Evolutionary conservation across 1,140 invertebrate species (phyloP), one percentile per base, ranked within the genome.

Genomic region (Acromyrmex echinatior): DNA sequence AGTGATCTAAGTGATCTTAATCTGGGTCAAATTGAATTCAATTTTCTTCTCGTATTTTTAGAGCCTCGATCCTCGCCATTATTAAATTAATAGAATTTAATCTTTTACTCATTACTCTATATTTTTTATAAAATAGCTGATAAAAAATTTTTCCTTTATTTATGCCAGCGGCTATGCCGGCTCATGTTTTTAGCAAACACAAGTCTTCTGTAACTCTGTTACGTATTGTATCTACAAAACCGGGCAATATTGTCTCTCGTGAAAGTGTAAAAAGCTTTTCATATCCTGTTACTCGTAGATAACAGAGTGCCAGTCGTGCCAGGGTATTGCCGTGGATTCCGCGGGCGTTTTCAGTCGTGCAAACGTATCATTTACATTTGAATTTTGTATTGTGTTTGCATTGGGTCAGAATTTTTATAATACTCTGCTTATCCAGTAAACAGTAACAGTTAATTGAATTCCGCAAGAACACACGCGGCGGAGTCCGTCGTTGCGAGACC

Each of bases 401-500:
- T 21, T 45, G 25, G 9, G 35, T 18, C 18, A 45, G 45, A 56
- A 12, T 63, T 84, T 76, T 84, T 76, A 62, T 31, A 60, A 84
- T 49, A 0, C 14, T 60, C 35, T 74, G 70, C 56, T 63, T 51
- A 60, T 31, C 18, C 39, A 21, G n/a, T 35, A 63, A 84, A 82
- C 56, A 62, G 39, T n/a, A 45, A 76, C 28, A 12, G 39, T 49
- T 84, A 76, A 76, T 76, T 76, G 39, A 74, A 82, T 74, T 74
- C 14, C n/a, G 49, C n/a, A 62, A 51, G n/a, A 28, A 31, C 51
- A 65, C 51, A 71, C 49, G n/a, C 18, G 45, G 68, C 39, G 31
- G 63, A 62, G 18, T 25, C 39, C 58, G 63, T 90, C 85, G 81
- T 81, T 92, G 89, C 91, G 87, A 86, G 89, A 92, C 73, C 91